phyloP scores from a whole-genome alignment of 2,888 invertebrate species.

The Anthophora plumipes region DNA sequence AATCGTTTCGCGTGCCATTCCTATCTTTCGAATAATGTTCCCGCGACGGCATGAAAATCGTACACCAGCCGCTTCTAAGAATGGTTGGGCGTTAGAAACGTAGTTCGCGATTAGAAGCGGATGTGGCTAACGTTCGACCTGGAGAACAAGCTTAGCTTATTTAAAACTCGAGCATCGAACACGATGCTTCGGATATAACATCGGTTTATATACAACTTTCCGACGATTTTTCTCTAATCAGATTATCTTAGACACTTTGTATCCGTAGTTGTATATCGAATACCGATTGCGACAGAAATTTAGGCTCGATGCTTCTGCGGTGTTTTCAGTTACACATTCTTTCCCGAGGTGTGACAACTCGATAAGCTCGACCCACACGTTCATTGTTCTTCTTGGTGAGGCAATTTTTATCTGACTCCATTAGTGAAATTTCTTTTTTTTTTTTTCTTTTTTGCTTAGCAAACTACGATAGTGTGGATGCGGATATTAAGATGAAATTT shows the following conservation, averaged over 20 bases:
- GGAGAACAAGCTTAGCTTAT: background rate
- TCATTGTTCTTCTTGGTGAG: slow-evolving; percentile 61
- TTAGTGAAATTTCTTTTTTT: slow-evolving; percentile 24
- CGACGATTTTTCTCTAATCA: background rate
- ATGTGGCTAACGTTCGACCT: slow-evolving; percentile 8
- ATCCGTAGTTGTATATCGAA: background rate
- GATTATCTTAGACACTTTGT: too few species aligned
- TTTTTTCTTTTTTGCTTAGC: background rate
- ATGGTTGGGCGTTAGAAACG: slow-evolving; percentile 9
- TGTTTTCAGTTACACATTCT: slow-evolving; percentile 48
- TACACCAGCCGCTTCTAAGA: slow-evolving; percentile 28
- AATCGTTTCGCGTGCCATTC: slow-evolving; percentile 26
- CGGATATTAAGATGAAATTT: slow-evolving; percentile 10
- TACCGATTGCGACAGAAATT: slow-evolving; percentile 21
- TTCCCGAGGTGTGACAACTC: slow-evolving; percentile 51
- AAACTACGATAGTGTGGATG: background rate
- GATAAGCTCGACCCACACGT: slow-evolving; percentile 65
- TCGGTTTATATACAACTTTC: background rate
- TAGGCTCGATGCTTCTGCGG: slow-evolving; percentile 26
- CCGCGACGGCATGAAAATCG: slow-evolving; percentile 41
- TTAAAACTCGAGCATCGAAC: slow-evolving; percentile 1
- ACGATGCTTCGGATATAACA: background rate
- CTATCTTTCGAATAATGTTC: slow-evolving; percentile 48
- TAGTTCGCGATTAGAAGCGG: slow-evolving; percentile 3
- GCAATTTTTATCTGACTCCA: slow-evolving; percentile 58